phyloP scores from a whole-genome alignment of 2,888 invertebrate genomes.

The Mantis religiosa region DNA sequence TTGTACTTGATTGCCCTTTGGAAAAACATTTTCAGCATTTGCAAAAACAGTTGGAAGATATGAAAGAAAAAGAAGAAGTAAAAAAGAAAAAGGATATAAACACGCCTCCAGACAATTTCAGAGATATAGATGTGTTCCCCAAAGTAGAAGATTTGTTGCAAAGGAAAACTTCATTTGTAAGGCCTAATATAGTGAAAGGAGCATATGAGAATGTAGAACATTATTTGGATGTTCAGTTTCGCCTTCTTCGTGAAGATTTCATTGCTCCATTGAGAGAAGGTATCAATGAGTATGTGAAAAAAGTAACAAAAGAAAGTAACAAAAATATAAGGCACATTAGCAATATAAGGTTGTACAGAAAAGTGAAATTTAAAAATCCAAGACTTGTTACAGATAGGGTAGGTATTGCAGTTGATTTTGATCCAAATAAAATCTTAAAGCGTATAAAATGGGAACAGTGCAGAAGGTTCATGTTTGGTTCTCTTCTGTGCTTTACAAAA shows the following conservation, averaged over 20 bases:
- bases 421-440: constrained; percentile 38
- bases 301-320: not conserved
- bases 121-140: constrained; percentile 7
- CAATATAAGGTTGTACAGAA: constrained; percentile 14
- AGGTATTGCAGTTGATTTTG: constrained; percentile 31
- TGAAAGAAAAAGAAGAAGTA: not conserved
- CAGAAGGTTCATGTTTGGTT: constrained; percentile 65
- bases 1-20: not conserved
- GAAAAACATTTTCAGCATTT: not conserved
- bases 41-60: not conserved
- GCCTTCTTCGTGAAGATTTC: constrained; percentile 48
- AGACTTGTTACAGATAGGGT: not conserved
- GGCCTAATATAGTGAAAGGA: constrained; percentile 42
- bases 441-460: constrained; percentile 46
- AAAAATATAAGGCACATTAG: not conserved
- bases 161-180: constrained; percentile 40
- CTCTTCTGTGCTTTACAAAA: constrained; percentile 65
- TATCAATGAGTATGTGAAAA: constrained; percentile 49
- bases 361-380: constrained; percentile 7
- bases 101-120: constrained; percentile 16
- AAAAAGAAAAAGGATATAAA: not conserved
- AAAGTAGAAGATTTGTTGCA: constrained; percentile 39
- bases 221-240: constrained; percentile 49
- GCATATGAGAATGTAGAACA: constrained; percentile 43
- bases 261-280: constrained; percentile 51